Conservation (phyloP, 2,113 vertebrate genomes). For the Ailuropoda melanoleuca region DNA sequence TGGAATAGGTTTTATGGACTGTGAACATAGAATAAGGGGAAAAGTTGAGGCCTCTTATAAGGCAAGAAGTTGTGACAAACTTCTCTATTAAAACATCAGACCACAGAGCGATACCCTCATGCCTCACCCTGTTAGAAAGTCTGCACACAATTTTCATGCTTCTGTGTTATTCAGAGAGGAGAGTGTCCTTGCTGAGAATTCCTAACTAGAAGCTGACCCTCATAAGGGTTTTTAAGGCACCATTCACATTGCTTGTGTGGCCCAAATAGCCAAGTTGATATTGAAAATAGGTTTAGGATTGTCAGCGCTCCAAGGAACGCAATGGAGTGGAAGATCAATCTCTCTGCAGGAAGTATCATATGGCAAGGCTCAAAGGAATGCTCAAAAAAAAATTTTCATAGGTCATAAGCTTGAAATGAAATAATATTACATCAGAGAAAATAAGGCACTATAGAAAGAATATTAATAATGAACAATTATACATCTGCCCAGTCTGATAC, state of each 20-base stretch:
- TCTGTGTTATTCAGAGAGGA: neutral
- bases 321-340: neutral
- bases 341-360: neutral
- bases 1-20: accelerated
- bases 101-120: no score
- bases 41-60: neutral
- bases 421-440: neutral
- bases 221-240: neutral
- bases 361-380: neutral
- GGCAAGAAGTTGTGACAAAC: neutral
- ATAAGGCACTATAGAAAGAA: neutral
- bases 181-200: neutral
- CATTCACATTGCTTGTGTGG: neutral
- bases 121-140: neutral
- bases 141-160: accelerated
- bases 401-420: neutral
- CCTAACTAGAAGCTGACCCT: neutral
- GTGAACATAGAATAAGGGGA: no score
- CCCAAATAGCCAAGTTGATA: neutral
- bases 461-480: neutral
- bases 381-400: neutral
- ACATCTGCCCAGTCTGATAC: neutral
- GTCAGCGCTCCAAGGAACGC: neutral
- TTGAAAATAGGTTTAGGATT: neutral
- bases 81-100: neutral